Conservation (phyloP, 2,113 vertebrate genomes). For the Caranx melampygus region DNA sequence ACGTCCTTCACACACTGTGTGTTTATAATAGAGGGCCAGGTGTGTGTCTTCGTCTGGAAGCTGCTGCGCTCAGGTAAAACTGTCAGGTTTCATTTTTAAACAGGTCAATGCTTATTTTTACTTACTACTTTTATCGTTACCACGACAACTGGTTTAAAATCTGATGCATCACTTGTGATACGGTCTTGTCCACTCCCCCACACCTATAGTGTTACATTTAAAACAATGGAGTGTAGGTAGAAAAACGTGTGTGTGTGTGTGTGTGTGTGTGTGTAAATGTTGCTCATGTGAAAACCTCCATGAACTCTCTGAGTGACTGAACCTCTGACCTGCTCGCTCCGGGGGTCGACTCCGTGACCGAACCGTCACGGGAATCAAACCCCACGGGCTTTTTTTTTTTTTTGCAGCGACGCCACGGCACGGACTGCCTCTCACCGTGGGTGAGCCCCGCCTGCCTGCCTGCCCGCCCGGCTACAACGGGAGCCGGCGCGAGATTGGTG, state of each 20-base stretch:
- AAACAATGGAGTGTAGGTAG: no score
- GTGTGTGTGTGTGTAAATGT: background rate
- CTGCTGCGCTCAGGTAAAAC: background rate
- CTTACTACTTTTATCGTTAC: background rate
- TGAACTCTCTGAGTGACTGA: background rate
- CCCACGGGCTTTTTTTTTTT: slow-evolving; percentile 14
- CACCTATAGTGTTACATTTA: no score
- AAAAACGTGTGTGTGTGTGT: no score
- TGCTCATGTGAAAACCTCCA: background rate
- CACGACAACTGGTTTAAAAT: background rate
- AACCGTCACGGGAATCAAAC: slow-evolving; percentile 29
- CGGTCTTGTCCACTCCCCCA: background rate
- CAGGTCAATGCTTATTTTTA: background rate
- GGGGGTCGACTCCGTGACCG: slow-evolving; percentile 36
- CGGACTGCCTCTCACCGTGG: slow-evolving; percentile 2
- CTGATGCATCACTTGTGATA: no score
- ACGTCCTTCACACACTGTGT: no score
- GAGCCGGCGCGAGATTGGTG: slow-evolving; percentile 40
- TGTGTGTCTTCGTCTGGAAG: no score
- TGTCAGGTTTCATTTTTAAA: background rate
- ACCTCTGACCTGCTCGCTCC: slow-evolving; percentile 34
- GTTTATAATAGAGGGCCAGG: no score
- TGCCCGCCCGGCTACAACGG: slow-evolving; percentile 22
- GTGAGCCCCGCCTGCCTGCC: background rate
- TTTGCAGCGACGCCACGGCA: background rate